These are phyloP conservation scores for Bombus affinis DNA, from an alignment of 1,140 invertebrate species.

Conservation along the genomic window DNA sequence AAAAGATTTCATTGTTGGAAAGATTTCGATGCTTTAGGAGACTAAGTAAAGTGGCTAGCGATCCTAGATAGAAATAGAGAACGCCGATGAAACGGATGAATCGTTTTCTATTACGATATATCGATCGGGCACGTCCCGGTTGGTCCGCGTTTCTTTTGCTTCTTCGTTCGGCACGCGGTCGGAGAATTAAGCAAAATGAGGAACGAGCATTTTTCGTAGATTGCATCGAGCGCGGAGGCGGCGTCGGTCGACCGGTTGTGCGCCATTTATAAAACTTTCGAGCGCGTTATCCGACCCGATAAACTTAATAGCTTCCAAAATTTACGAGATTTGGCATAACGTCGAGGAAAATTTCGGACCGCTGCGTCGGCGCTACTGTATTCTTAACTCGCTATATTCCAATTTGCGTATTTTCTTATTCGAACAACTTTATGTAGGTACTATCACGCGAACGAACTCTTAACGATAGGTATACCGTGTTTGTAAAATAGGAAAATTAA, in stretches of 20 bases:
- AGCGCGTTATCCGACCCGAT: slow-evolving; percentile 74
- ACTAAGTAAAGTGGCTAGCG: not conserved
- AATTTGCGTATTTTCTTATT: no score
- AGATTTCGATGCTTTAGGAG: slow-evolving; percentile 39
- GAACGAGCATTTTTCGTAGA: slow-evolving; percentile 77
- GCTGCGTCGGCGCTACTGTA: no score
- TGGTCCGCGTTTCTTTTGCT: slow-evolving; percentile 3
- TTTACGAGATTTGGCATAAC: slow-evolving; percentile 69
- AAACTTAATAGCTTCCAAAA: slow-evolving; percentile 79
- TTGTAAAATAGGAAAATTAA: no score
- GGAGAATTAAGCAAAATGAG: slow-evolving; percentile 73
- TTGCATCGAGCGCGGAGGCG: slow-evolving; percentile 57
- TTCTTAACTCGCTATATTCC: no score
- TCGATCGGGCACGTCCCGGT: slow-evolving; percentile 38
- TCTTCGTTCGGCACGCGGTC: slow-evolving; percentile 41
- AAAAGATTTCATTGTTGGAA: slow-evolving; percentile 1
- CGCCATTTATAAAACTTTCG: slow-evolving; percentile 79
- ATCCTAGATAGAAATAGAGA: not conserved
- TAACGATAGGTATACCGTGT: no score
- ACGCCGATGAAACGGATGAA: slow-evolving; percentile 40
- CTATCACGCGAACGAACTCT: no score
- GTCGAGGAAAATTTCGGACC: slow-evolving; percentile 42
- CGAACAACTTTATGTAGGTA: no score
- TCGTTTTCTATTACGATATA: slow-evolving; percentile 73
- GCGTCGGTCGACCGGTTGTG: slow-evolving; percentile 8